A percentile compares a stretch with the other conserved stretches of the same genome.
Evolutionary conservation across 1,140 invertebrate genomes (phyloP).

Genomic region (Trichonephila clavipes): DNA sequence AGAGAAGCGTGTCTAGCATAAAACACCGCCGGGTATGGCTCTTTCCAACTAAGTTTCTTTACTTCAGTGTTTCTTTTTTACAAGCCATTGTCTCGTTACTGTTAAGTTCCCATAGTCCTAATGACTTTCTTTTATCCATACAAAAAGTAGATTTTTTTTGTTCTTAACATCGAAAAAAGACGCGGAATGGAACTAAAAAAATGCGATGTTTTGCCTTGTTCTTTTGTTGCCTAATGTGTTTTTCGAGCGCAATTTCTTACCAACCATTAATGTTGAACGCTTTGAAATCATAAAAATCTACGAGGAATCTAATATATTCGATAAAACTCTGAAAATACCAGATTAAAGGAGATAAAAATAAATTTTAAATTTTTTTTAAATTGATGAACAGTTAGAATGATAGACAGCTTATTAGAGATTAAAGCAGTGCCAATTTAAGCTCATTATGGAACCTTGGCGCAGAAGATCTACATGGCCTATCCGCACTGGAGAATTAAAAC

Average conservation of each 20-base stretch:
- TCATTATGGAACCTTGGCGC: too few species aligned
- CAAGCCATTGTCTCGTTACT: not conserved
- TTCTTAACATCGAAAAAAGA: not conserved
- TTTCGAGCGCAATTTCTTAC: not conserved
- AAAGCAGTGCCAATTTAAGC: too few species aligned
- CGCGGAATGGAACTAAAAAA: not conserved
- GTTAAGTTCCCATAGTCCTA: not conserved
- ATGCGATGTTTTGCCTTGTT: not conserved
- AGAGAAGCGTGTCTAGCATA: not conserved
- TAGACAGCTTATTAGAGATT: too few species aligned
- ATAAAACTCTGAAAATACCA: too few species aligned
- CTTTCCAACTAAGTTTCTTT: not conserved
- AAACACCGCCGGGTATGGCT: not conserved
- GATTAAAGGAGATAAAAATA: too few species aligned
- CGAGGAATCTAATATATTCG: too few species aligned
- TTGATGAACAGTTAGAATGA: too few species aligned
- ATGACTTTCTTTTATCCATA: not conserved
- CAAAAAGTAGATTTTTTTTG: not conserved
- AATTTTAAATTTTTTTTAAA: too few species aligned
- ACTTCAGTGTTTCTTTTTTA: not conserved
- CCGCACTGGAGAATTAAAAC: too few species aligned
- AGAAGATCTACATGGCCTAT: too few species aligned
- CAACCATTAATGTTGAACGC: too few species aligned
- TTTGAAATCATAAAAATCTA: too few species aligned
- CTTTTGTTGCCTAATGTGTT: not conserved